These are phyloP conservation scores for Platyscapa corneri DNA, from an alignment of 1,140 invertebrate species.

Conservation along the genomic window DNA sequence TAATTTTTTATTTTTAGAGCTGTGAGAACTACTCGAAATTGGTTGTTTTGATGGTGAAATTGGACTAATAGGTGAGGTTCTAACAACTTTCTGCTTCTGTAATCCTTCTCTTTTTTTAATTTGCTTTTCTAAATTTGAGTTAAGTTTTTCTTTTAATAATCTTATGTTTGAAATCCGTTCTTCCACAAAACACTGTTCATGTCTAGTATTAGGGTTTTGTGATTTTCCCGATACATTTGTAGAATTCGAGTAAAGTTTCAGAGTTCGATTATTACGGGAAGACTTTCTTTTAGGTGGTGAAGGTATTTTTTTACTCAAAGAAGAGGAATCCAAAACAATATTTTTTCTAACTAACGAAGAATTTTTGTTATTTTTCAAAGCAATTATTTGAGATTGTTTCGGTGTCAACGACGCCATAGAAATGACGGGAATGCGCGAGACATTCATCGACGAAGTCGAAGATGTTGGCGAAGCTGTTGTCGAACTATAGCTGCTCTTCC, in stretches of 20 bases:
- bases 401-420: conserved; percentile 51
- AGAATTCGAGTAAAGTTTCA: conserved; percentile 78
- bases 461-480: conserved; percentile 60
- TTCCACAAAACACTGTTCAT: conserved; percentile 77
- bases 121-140: conserved; percentile 75
- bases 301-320: conserved; percentile 70
- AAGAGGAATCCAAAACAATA: conserved; percentile 12
- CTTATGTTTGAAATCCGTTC: conserved; percentile 75
- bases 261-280: conserved; percentile 82
- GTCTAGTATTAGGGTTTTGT: conserved; percentile 60
- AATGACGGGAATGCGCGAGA: conserved; percentile 51
- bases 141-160: conserved; percentile 77
- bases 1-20: conserved; percentile 57
- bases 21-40: conserved; percentile 24
- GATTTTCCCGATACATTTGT: conserved; percentile 56
- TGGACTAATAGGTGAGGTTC: conserved; percentile 66
- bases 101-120: conserved; percentile 69
- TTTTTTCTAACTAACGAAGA: conserved; percentile 8
- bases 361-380: conserved; percentile 22
- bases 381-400: conserved; percentile 34
- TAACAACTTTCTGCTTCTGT: conserved; percentile 61
- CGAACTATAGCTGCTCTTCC: conserved; percentile 71
- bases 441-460: conserved; percentile 59
- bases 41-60: conserved; percentile 44
- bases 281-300: conserved; percentile 83